Evolutionary conservation across 1,140 invertebrate genomes (phyloP).

Genomic region (Lasioglossum albipes): DNA sequence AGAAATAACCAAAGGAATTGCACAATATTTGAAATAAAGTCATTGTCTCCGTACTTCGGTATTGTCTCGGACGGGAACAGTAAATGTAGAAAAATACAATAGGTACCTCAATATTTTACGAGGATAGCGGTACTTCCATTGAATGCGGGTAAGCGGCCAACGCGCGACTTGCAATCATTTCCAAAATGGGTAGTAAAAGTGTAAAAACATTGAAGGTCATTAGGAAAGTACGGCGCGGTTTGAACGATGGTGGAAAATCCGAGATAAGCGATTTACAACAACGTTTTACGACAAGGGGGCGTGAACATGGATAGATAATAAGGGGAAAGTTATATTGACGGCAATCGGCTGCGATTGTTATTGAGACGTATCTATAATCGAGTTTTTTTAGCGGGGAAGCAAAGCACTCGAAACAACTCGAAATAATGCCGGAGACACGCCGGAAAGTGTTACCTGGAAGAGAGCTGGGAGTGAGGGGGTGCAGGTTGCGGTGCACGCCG

Average conservation of each 20-base stretch:
- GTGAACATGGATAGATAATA: background rate
- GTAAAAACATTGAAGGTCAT: background rate
- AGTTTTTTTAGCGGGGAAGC: background rate
- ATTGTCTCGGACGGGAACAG: too few relatives aligned
- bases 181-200: constrained; percentile 5
- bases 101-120: background rate
- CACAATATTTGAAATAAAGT: too few relatives aligned
- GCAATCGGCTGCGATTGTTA: constrained; percentile 31
- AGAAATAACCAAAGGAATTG: too few relatives aligned
- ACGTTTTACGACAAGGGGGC: background rate
- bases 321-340: constrained; percentile 20
- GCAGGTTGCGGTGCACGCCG: background rate
- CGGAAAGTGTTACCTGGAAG: constrained; percentile 33
- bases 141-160: background rate
- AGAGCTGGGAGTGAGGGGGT: background rate
- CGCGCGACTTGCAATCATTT: too few relatives aligned
- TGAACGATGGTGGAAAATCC: background rate
- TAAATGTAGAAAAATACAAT: too few relatives aligned
- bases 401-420: background rate
- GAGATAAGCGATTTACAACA: background rate
- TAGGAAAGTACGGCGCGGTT: background rate
- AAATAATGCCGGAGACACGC: constrained; percentile 22
- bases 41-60: too few relatives aligned
- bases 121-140: background rate
- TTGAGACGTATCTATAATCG: constrained; percentile 8